phyloP scores from a whole-genome alignment of 1,140 invertebrate species.

The Chrysopa pallens region DNA sequence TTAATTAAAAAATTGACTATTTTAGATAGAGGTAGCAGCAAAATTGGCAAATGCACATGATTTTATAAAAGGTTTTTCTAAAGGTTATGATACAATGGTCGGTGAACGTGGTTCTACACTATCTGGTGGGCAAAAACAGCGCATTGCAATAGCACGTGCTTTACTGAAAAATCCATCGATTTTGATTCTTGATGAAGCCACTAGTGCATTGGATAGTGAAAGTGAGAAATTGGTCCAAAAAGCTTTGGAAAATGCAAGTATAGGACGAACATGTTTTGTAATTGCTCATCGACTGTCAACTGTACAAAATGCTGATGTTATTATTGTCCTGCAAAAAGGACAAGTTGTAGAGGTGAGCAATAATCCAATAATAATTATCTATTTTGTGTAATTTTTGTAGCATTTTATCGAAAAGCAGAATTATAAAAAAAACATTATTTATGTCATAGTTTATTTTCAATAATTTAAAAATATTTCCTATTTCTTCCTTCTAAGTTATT shows the following conservation, averaged over 20 bases:
- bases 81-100: conserved; percentile 72
- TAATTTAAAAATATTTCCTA: too few relatives aligned
- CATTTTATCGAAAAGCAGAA: too few relatives aligned
- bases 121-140: conserved; percentile 81
- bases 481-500: too few relatives aligned
- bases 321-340: conserved; percentile 70
- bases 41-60: conserved; percentile 77
- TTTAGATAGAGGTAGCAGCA: conserved; percentile 57
- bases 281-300: conserved; percentile 83
- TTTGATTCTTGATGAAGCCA: conserved; percentile 79
- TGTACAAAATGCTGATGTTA: conserved; percentile 69
- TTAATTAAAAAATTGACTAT: conserved; percentile 5
- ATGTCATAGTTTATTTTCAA: too few relatives aligned
- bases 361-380: too few relatives aligned
- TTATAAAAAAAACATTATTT: too few relatives aligned
- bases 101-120: conserved; percentile 79
- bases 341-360: conserved; percentile 63
- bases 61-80: conserved; percentile 71
- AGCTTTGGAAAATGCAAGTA: conserved; percentile 56
- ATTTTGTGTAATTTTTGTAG: too few relatives aligned
- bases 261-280: conserved; percentile 67
- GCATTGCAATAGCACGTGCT: conserved; percentile 78
- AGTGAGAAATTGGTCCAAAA: conserved; percentile 75
- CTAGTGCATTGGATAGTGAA: conserved; percentile 77
- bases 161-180: conserved; percentile 74